These are phyloP conservation scores for Zaprionus lachaisei DNA, from an alignment of 1,140 invertebrate genomes.

Conservation along the genomic window DNA sequence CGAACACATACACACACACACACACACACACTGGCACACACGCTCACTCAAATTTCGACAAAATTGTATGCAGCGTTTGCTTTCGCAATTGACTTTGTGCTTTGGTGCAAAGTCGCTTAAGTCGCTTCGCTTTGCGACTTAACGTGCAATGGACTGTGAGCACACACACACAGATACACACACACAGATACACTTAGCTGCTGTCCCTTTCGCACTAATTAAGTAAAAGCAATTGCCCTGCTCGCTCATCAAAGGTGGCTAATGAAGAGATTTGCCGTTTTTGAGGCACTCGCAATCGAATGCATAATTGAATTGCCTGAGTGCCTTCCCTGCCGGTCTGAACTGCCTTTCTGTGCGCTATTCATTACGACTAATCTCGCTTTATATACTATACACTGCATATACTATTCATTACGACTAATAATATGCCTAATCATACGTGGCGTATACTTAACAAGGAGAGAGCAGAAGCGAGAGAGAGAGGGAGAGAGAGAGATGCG, in stretches of 20 bases:
- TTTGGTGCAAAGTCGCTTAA: not conserved
- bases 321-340: not conserved
- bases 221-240: constrained; percentile 15
- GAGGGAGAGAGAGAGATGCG: not conserved
- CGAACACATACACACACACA: not conserved
- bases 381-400: not conserved
- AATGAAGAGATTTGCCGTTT: constrained; percentile 38
- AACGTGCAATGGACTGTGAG: not conserved
- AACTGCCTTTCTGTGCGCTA: not conserved
- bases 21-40: not conserved
- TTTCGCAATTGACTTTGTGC: not conserved
- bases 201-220: constrained; percentile 10
- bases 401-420: constrained; percentile 6
- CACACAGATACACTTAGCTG: not conserved
- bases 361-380: not conserved
- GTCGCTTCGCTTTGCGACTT: not conserved
- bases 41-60: not conserved
- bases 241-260: constrained; percentile 4
- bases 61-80: constrained; percentile 1
- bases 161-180: not conserved
- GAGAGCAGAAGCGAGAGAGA: not conserved
- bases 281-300: constrained; percentile 36
- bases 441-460: not conserved
- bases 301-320: constrained; percentile 48
- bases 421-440: constrained; percentile 7